Percentiles rank a stretch among this genome's conserved stretches.
phyloP scores from a whole-genome alignment of 2,888 invertebrate species.

The Ellobium chinense region DNA sequence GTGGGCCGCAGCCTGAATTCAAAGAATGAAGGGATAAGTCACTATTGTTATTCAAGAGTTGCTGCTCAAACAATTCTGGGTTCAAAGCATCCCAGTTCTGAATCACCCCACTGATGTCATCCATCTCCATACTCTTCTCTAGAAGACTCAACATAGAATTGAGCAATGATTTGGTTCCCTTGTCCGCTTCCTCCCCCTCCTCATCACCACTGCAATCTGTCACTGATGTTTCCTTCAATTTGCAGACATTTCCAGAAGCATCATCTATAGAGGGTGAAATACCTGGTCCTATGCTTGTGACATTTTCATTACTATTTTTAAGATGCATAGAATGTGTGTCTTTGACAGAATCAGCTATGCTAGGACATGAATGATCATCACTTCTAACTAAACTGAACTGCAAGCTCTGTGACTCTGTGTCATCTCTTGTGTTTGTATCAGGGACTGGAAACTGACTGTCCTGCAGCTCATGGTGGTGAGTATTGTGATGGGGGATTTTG shows the following conservation, averaged over 20 bases:
- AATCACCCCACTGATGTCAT: neutral
- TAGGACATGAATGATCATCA: neutral
- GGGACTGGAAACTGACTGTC: neutral
- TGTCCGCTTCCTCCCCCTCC: neutral
- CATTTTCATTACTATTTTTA: neutral
- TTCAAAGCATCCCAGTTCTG: constrained; percentile 7
- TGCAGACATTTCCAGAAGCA: neutral
- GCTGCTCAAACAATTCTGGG: neutral
- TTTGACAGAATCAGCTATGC: neutral
- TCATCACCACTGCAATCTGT: neutral
- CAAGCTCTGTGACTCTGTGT: neutral
- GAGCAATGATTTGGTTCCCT: neutral
- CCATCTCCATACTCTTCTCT: neutral
- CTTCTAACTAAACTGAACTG: neutral
- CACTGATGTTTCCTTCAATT: neutral
- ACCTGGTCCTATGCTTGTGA: neutral
- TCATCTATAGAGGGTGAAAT: too few relatives aligned
- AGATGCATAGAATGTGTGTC: neutral
- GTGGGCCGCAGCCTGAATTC: neutral
- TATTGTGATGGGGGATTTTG: neutral
- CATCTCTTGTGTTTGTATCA: neutral
- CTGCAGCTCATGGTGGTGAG: neutral
- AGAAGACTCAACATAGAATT: neutral
- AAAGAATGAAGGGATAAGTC: neutral
- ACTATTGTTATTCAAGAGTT: neutral